phyloP scores from a whole-genome alignment of 2,113 vertebrate genomes.

The Sturnus vulgaris region DNA sequence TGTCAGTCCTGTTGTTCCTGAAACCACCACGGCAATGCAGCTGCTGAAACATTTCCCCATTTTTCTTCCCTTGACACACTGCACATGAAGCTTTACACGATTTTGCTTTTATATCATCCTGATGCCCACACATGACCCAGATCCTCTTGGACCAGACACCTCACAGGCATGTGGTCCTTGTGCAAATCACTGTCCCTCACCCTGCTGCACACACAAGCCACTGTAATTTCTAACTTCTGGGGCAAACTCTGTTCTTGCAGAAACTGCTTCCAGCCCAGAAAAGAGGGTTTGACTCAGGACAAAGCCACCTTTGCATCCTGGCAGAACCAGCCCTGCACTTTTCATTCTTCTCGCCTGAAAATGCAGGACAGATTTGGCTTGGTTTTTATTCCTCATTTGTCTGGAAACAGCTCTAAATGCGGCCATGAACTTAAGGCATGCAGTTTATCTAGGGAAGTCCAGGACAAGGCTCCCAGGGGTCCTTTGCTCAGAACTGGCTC shows the following conservation, averaged over 20 bases:
- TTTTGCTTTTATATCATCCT: background rate
- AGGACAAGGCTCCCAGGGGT: slow-evolving; percentile 31
- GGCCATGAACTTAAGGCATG: slow-evolving; percentile 19
- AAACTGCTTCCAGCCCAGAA: background rate
- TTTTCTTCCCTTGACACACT: background rate
- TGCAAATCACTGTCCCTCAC: background rate
- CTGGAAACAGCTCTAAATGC: slow-evolving; percentile 8
- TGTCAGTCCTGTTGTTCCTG: slow-evolving; percentile 27
- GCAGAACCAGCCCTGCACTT: background rate
- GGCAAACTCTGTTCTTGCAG: background rate
- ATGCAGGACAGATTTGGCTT: background rate
- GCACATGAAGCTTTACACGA: background rate
- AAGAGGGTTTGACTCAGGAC: background rate
- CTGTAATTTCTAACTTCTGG: background rate
- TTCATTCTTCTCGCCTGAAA: background rate
- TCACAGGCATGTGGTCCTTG: background rate
- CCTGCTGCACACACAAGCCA: background rate
- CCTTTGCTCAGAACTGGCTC: slow-evolving; percentile 9
- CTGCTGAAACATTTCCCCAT: slow-evolving; percentile 57
- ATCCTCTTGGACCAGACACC: background rate
- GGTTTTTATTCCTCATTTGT: background rate
- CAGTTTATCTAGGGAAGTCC: slow-evolving; percentile 28
- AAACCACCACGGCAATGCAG: slow-evolving; percentile 48
- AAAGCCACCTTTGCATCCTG: background rate
- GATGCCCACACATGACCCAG: background rate